Evolutionary conservation across 2,113 vertebrate species (phyloP).

Genomic region (Scopus umbretta): DNA sequence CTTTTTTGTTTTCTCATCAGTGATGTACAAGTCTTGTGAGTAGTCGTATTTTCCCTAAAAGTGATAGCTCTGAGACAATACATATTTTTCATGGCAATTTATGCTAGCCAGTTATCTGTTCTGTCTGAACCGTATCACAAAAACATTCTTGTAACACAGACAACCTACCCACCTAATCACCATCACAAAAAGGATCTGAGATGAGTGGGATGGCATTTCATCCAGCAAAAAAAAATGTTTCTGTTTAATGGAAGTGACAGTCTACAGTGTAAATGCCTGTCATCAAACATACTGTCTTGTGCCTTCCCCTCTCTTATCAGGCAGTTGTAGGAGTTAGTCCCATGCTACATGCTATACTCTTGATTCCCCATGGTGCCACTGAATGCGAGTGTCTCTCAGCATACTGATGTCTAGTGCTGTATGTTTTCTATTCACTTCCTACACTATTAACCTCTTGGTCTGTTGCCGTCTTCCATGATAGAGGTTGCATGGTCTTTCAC

Average conservation of each 20-base stretch:
- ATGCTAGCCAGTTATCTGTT: background rate
- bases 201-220: slow-evolving; percentile 52
- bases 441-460: background rate
- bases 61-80: background rate
- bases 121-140: background rate
- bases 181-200: slow-evolving; percentile 23
- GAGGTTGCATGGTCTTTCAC: background rate
- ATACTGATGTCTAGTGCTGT: background rate
- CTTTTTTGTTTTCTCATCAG: background rate
- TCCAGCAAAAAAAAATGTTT: slow-evolving; percentile 5
- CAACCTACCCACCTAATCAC: slow-evolving; percentile 25
- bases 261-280: slow-evolving; percentile 4
- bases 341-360: background rate
- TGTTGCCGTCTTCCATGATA: background rate
- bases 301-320: background rate
- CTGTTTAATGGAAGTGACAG: slow-evolving; percentile 47
- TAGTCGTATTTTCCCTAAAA: background rate
- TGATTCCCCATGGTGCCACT: background rate
- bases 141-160: slow-evolving; percentile 15
- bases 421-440: background rate
- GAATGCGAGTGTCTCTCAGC: background rate
- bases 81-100: background rate
- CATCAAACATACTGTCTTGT: background rate
- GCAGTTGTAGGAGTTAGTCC: background rate
- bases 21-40: background rate